Percentiles rank a stretch among this genome's conserved stretches.
phyloP scores from a whole-genome alignment of 2,888 invertebrate species.

The Neoitamus cyanurus region DNA sequence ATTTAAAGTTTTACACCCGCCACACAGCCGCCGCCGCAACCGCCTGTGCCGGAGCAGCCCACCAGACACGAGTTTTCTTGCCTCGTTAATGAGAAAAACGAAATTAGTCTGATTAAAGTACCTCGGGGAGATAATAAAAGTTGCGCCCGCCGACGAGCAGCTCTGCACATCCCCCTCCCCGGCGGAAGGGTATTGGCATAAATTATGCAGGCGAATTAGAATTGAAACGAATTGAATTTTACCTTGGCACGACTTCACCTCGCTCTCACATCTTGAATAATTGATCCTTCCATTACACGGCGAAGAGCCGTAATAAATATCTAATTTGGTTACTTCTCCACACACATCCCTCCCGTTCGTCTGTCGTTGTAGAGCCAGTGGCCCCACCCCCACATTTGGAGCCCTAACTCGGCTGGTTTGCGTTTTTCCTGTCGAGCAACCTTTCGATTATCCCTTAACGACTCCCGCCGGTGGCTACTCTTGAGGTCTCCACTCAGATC shows the following conservation, averaged over 20 bases:
- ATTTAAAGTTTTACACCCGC: conserved; percentile 24
- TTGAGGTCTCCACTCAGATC: background rate
- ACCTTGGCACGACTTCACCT: conserved; percentile 41
- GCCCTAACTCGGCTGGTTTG: background rate
- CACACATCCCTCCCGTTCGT: background rate
- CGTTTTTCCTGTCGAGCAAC: background rate
- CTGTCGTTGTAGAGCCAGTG: background rate
- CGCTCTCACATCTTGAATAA: conserved; percentile 49
- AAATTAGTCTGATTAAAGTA: conserved; percentile 45
- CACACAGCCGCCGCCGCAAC: background rate
- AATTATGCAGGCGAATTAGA: conserved; percentile 51
- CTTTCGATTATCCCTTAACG: background rate
- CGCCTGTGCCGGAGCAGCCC: background rate
- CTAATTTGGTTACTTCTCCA: conserved; percentile 49
- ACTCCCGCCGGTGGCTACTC: background rate
- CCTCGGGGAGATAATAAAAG: conserved; percentile 41
- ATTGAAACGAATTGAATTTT: conserved; percentile 53
- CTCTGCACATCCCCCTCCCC: background rate
- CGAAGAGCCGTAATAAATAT: conserved; percentile 51
- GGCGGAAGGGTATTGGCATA: conserved; percentile 46
- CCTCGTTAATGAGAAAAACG: conserved; percentile 43
- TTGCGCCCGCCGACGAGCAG: background rate
- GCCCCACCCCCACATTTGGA: background rate
- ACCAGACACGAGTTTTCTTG: background rate
- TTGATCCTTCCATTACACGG: conserved; percentile 52